A percentile compares a stretch with the other conserved stretches of the same genome.
Evolutionary conservation across 2,888 invertebrate genomes (phyloP).

Genomic region (Capitulum mitella): DNA sequence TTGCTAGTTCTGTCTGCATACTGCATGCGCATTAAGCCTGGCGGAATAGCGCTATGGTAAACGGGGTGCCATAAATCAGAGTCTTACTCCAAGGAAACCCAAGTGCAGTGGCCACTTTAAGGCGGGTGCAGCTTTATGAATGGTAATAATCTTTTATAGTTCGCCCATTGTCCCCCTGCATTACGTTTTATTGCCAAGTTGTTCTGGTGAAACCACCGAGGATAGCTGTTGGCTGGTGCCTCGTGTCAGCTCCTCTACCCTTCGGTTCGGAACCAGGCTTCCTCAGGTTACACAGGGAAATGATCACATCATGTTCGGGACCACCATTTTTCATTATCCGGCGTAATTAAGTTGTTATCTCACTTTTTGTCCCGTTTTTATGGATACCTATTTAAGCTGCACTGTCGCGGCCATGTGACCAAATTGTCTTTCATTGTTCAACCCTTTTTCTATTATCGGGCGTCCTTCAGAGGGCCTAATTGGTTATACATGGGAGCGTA

Average conservation of each 20-base stretch:
- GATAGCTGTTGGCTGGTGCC: background rate
- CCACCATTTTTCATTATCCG: background rate
- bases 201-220: background rate
- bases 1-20: background rate
- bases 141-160: background rate
- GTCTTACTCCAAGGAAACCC: background rate
- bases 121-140: background rate
- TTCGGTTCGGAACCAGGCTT: background rate
- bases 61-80: background rate
- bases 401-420: background rate
- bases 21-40: background rate
- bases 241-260: background rate
- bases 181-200: background rate
- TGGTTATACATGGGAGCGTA: background rate
- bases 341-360: conserved; percentile 20
- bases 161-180: background rate
- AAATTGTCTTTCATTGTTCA: conserved; percentile 20
- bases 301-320: background rate
- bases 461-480: background rate
- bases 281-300: background rate
- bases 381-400: conserved; percentile 6
- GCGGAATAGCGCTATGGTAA: background rate
- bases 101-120: conserved; percentile 3
- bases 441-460: conserved; percentile 2
- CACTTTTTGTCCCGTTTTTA: conserved; percentile 18